phyloP scores from a whole-genome alignment of 2,113 vertebrate species.

The Zapus hudsonius region DNA sequence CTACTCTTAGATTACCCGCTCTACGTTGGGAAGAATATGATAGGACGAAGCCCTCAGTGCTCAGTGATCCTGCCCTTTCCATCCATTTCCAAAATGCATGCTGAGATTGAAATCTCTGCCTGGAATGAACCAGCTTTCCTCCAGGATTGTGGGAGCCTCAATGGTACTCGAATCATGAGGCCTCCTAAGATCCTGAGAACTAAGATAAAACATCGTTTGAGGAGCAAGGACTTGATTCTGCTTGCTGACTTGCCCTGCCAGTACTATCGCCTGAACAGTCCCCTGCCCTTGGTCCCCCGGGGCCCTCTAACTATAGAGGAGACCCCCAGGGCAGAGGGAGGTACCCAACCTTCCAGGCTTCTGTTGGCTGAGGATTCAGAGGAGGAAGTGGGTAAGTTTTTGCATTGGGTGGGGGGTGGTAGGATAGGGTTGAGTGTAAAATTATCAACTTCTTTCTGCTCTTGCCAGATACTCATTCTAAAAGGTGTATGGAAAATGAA shows the following conservation, averaged over 20 bases:
- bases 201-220: slow-evolving; percentile 87
- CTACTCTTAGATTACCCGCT: slow-evolving; percentile 87
- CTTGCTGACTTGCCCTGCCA: slow-evolving; percentile 92
- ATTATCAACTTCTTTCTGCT: slow-evolving; percentile 34
- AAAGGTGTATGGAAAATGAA: slow-evolving; percentile 2
- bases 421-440: not conserved
- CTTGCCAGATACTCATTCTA: slow-evolving; percentile 52
- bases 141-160: slow-evolving; percentile 91
- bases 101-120: slow-evolving; percentile 78
- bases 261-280: slow-evolving; percentile 79
- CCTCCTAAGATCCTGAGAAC: slow-evolving; percentile 85
- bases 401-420: not conserved
- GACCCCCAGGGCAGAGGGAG: slow-evolving; percentile 73
- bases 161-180: slow-evolving; percentile 89
- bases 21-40: slow-evolving; percentile 89
- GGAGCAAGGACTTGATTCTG: slow-evolving; percentile 87
- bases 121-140: slow-evolving; percentile 85
- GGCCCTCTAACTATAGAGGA: slow-evolving; percentile 64
- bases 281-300: slow-evolving; percentile 35
- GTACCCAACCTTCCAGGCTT: slow-evolving; percentile 30
- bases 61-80: slow-evolving; percentile 84
- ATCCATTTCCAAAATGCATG: slow-evolving; percentile 91
- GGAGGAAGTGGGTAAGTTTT: slow-evolving; percentile 85
- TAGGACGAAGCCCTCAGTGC: slow-evolving; percentile 90
- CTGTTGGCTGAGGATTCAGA: slow-evolving; percentile 89